Percentiles rank a stretch among this genome's conserved stretches.
Evolutionary conservation across 1,140 invertebrate genomes (phyloP).

Genomic region (Nixonia krombeini): DNA sequence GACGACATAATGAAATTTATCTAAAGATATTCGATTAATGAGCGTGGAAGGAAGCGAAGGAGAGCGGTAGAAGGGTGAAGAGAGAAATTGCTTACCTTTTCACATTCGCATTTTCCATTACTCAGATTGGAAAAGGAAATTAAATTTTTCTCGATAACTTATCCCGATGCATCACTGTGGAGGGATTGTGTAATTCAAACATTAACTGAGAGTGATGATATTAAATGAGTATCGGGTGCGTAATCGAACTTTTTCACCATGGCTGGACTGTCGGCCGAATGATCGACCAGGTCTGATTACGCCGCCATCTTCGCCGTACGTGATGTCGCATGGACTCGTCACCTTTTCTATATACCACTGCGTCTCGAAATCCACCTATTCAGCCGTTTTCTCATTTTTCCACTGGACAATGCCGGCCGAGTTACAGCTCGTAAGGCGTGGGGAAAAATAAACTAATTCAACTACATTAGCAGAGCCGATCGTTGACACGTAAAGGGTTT

Average conservation of each 20-base stretch:
- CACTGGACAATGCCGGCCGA: no score
- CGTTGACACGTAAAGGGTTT: no score
- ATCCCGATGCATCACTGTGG: neutral
- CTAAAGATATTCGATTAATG: no score
- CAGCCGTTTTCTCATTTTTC: neutral
- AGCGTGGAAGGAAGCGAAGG: no score
- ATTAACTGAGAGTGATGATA: constrained; percentile 3
- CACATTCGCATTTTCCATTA: neutral
- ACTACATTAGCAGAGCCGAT: no score
- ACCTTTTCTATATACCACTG: constrained; percentile 1
- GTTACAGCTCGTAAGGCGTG: no score
- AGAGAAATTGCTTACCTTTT: no score
- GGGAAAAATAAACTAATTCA: no score
- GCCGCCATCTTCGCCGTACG: constrained; percentile 48
- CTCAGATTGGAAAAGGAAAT: neutral
- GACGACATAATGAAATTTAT: no score
- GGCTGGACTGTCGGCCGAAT: constrained; percentile 38
- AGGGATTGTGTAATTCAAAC: neutral
- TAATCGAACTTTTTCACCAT: constrained; percentile 5
- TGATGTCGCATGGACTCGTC: constrained; percentile 29
- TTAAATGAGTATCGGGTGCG: neutral
- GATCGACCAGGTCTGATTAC: constrained; percentile 49
- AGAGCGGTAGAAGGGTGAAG: no score
- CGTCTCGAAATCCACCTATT: neutral
- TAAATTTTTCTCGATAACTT: neutral